These are phyloP conservation scores for Mycalesis mineus DNA, from an alignment of 2,888 invertebrate genomes.

Conservation along the genomic window DNA sequence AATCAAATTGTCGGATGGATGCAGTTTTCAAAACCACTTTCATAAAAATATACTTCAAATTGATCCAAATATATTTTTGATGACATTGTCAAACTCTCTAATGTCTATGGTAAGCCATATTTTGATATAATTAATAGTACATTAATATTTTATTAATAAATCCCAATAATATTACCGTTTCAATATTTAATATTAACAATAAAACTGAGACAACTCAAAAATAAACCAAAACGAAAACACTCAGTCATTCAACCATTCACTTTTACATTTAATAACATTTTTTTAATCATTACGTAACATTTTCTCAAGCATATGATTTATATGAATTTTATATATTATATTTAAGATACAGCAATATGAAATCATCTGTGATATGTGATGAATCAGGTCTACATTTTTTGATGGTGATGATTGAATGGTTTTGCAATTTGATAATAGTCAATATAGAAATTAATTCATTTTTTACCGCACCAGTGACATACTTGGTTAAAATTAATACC, in stretches of 20 bases:
- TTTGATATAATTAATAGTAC: not conserved
- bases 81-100: not conserved
- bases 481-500: too few relatives aligned
- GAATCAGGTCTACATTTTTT: constrained; percentile 39
- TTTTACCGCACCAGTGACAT: constrained; percentile 1
- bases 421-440: not conserved
- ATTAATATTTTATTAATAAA: not conserved
- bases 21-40: too few relatives aligned
- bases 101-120: not conserved
- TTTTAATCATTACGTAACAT: constrained; percentile 16
- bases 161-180: constrained; percentile 10
- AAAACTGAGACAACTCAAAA: not conserved
- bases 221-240: constrained; percentile 1
- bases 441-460: not conserved
- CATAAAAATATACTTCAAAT: too few relatives aligned
- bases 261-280: constrained; percentile 15
- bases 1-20: too few relatives aligned
- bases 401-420: constrained; percentile 12
- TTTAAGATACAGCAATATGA: constrained; percentile 8
- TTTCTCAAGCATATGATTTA: constrained; percentile 18
- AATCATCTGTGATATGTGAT: constrained; percentile 42
- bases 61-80: too few relatives aligned
- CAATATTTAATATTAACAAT: constrained; percentile 8
- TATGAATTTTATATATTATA: constrained; percentile 2
- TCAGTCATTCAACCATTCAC: constrained; percentile 18